Evolutionary conservation across 2,113 vertebrate genomes (phyloP).

Genomic region (Bufo gargarizans): DNA sequence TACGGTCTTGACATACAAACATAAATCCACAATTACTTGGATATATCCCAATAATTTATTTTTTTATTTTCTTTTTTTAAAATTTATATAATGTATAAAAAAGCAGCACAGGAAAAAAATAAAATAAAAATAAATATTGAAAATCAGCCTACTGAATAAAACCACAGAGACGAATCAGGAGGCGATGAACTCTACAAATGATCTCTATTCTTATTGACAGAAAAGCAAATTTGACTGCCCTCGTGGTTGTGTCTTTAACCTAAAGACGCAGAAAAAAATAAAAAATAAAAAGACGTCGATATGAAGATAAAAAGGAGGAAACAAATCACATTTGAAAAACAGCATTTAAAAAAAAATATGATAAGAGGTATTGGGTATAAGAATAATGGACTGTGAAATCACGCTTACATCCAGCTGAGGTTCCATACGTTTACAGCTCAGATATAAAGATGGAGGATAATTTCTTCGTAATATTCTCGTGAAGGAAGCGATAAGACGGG

Average conservation of each 20-base stretch:
- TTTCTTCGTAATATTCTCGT: background rate
- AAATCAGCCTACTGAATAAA: constrained; percentile 73
- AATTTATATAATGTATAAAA: constrained; percentile 65
- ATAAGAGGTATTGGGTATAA: background rate
- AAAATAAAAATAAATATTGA: constrained; percentile 88
- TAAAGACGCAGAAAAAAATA: constrained; percentile 5
- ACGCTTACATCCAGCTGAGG: constrained; percentile 26
- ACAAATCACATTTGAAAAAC: constrained; percentile 58
- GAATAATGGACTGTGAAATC: constrained; percentile 33
- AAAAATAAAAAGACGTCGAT: background rate
- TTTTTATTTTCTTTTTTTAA: constrained; percentile 68
- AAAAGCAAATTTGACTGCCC: constrained; percentile 65
- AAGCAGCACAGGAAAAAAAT: constrained; percentile 75
- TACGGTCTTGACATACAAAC: constrained; percentile 71
- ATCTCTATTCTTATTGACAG: constrained; percentile 62
- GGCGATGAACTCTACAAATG: constrained; percentile 62
- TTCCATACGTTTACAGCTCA: background rate
- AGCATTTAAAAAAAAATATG: constrained; percentile 61
- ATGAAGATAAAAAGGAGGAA: background rate
- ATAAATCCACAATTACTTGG: constrained; percentile 79
- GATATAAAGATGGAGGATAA: constrained; percentile 13
- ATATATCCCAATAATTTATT: constrained; percentile 92
- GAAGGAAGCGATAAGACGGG: constrained; percentile 6
- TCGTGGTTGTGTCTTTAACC: constrained; percentile 58
- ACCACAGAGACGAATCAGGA: constrained; percentile 65